Conservation (phyloP, 2,797 vertebrate genomes). For the Enteromius unitaeniatus region DNA sequence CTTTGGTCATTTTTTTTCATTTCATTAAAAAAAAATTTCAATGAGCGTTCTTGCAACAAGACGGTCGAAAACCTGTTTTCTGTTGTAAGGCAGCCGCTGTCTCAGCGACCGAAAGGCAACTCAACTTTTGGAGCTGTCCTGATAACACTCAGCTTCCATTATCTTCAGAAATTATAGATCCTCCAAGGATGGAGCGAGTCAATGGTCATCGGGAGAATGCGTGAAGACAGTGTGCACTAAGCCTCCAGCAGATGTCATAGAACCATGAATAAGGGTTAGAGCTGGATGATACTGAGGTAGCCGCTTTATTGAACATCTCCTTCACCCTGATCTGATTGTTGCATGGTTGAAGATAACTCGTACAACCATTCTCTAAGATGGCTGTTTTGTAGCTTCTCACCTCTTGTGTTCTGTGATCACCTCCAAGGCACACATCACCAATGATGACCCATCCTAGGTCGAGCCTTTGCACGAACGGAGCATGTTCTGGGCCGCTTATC, state of each 20-base stretch:
- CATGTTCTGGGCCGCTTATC: conserved; percentile 14
- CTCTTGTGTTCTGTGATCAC: conserved; percentile 7
- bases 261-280: background rate
- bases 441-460: conserved; percentile 7
- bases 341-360: background rate
- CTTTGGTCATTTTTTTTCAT: background rate
- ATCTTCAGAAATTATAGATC: conserved; percentile 25
- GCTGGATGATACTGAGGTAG: background rate
- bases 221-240: background rate
- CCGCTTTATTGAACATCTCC: background rate
- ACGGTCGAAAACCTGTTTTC: background rate
- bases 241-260: background rate
- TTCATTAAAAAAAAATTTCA: no score
- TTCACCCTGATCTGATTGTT: conserved; percentile 1
- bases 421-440: background rate
- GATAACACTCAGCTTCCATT: conserved; percentile 16
- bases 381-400: conserved; percentile 3
- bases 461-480: conserved; percentile 5
- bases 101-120: conserved; percentile 2
- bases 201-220: background rate
- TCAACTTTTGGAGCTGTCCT: conserved; percentile 37
- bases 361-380: conserved; percentile 20
- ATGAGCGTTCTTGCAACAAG: background rate
- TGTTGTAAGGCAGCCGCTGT: background rate
- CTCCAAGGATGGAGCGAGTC: conserved; percentile 16